Base-by-base conservation (phyloP, 2,113 vertebrate species). In the Pollachius pollachius region DNA sequence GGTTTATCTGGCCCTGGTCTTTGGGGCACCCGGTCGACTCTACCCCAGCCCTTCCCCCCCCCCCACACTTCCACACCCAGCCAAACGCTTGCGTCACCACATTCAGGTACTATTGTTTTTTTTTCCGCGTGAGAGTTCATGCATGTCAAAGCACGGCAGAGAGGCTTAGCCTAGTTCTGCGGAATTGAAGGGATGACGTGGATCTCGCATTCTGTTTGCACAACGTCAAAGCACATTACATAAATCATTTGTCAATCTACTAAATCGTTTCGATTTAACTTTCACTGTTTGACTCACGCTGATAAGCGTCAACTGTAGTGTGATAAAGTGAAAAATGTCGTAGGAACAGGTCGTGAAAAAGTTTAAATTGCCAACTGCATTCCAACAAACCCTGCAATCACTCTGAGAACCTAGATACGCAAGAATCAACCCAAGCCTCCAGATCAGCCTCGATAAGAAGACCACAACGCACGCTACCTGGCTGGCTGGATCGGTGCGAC, bases 81-180 rank as follows among this genome's bases (percentile, higher is more conserved):
- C 41, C 41, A 48, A 9, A 48, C 1, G 9, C 41, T 48, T 48
- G 11, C 8, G 12, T 13, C 41, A 48, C 12, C 41, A 48, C 41
- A 13, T 48, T 48, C 8, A 48, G 41, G 41, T 48, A 48, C 8
- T 9, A 48, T 48, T 60, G 57, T 17, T 12, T 9, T 17, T 13
- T 9, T 66, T 69, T 74, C 68, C 41, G 21, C 1, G 59, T 64
- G 27, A 71, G 16, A 15, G 30, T 34, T 2, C 2, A 77, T 62
- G 5, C 5, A 69, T 17, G 3, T 70, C 68, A 77, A 78, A 21
- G 34, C 5, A 68, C 2, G 41, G 41, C 41, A 48, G 25, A 75
- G 9, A n/a, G 62, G 71, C 54, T 21, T 77, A 62, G 17, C 3
- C 5, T 57, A 17, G 15, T n/a, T 57, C 6, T 57, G 30, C 30